phyloP scores from a whole-genome alignment of 2,888 invertebrate species.

The Cheilosia vulpina region DNA sequence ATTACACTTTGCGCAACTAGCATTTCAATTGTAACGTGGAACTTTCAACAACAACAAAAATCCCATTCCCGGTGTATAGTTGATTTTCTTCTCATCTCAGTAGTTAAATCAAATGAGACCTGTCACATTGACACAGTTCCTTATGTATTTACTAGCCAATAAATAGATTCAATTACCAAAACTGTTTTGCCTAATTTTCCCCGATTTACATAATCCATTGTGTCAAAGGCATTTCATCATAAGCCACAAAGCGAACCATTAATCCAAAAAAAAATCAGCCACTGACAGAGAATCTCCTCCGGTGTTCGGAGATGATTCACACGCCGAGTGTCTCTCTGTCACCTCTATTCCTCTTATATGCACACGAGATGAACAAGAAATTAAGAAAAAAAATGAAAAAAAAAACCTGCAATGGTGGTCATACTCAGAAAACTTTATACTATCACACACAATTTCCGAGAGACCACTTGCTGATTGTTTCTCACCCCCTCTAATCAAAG shows the following conservation, averaged over 20 bases:
- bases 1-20: slow-evolving; percentile 73
- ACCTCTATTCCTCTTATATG: slow-evolving; percentile 46
- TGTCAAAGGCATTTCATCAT: slow-evolving; percentile 69
- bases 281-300: slow-evolving; percentile 56
- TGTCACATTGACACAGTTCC: slow-evolving; percentile 31
- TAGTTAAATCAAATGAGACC: background rate
- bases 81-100: background rate
- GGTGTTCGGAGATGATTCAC: slow-evolving; percentile 67
- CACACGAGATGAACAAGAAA: slow-evolving; percentile 59
- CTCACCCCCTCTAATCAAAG: slow-evolving; percentile 46
- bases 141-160: background rate
- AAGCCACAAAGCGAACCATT: slow-evolving; percentile 30
- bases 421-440: slow-evolving; percentile 51
- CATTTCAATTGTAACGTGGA: slow-evolving; percentile 65
- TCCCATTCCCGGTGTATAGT: slow-evolving; percentile 19
- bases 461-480: slow-evolving; percentile 65
- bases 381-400: slow-evolving; percentile 45
- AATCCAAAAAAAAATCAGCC: slow-evolving; percentile 22
- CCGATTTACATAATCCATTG: slow-evolving; percentile 63
- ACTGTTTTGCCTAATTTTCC: slow-evolving; percentile 40
- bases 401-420: slow-evolving; percentile 54
- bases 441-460: slow-evolving; percentile 63
- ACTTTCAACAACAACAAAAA: slow-evolving; percentile 33
- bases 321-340: slow-evolving; percentile 60
- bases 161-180: slow-evolving; percentile 42